Evolutionary conservation across 2,888 invertebrate genomes (phyloP).

Genomic region (Dermolepida albohirtum): DNA sequence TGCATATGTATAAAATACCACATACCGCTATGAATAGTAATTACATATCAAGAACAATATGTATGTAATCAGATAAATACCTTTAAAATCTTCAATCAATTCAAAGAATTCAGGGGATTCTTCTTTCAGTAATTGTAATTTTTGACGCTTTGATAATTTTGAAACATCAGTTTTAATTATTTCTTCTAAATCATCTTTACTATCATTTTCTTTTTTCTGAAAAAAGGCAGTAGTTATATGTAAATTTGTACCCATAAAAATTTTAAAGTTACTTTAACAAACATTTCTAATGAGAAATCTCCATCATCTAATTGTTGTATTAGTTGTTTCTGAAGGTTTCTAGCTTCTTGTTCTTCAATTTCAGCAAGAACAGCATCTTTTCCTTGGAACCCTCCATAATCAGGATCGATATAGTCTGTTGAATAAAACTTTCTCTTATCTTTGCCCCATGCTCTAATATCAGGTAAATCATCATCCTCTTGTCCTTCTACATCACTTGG

Average conservation of each 20-base stretch:
- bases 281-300: slow-evolving; percentile 76
- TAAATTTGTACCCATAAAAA: slow-evolving; percentile 31
- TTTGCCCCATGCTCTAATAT: slow-evolving; percentile 90
- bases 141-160: slow-evolving; percentile 80
- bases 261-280: slow-evolving; percentile 34
- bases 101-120: slow-evolving; percentile 90
- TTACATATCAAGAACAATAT: too few species aligned
- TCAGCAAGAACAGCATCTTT: slow-evolving; percentile 80
- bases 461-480: slow-evolving; percentile 74
- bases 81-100: slow-evolving; percentile 83
- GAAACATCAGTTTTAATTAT: slow-evolving; percentile 81
- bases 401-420: slow-evolving; percentile 90
- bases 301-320: slow-evolving; percentile 82
- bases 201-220: slow-evolving; percentile 54
- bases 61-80: not conserved
- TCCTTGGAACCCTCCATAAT: slow-evolving; percentile 77
- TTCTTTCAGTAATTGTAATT: slow-evolving; percentile 80
- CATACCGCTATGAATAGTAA: too few species aligned
- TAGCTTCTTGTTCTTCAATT: slow-evolving; percentile 87
- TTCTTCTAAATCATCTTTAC: slow-evolving; percentile 65
- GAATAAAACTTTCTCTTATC: slow-evolving; percentile 83
- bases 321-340: slow-evolving; percentile 81
- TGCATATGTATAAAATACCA: too few species aligned
- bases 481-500: slow-evolving; percentile 84
- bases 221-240: slow-evolving; percentile 47